phyloP scores from a whole-genome alignment of 1,140 invertebrate species.

The Drosophila gunungcola region DNA sequence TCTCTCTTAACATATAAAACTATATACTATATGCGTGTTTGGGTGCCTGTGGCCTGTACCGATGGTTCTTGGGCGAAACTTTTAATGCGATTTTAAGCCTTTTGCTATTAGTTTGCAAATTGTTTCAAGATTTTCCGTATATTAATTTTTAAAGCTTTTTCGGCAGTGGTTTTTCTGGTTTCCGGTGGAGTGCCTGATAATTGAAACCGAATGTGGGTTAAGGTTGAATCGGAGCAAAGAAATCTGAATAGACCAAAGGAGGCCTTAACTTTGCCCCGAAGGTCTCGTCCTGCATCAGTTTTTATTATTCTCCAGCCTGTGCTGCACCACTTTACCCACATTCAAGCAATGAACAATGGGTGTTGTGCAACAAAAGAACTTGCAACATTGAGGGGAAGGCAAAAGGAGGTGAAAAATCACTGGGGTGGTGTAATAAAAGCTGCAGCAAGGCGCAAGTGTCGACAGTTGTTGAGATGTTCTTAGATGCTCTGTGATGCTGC shows the following conservation, averaged over 20 bases:
- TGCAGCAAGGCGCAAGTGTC: slow-evolving; percentile 33
- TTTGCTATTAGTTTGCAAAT: slow-evolving; percentile 76
- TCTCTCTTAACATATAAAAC: slow-evolving; percentile 29
- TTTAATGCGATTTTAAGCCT: slow-evolving; percentile 81
- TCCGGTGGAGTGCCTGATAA: slow-evolving; percentile 33
- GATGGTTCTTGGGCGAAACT: slow-evolving; percentile 58
- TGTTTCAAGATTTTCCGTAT: slow-evolving; percentile 73
- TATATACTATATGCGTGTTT: slow-evolving; percentile 11
- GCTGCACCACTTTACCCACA: slow-evolving; percentile 59
- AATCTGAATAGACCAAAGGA: slow-evolving; percentile 7
- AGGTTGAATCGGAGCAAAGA: slow-evolving; percentile 41
- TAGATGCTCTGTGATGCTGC: slow-evolving; percentile 33
- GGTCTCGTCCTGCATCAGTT: slow-evolving; percentile 36
- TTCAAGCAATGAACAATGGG: slow-evolving; percentile 63
- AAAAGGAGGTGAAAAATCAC: slow-evolving; percentile 1
- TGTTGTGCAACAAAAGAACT: slow-evolving; percentile 34
- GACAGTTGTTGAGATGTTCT: slow-evolving; percentile 37
- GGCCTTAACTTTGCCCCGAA: slow-evolving; percentile 49
- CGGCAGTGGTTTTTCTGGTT: slow-evolving; percentile 19
- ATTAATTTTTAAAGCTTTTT: slow-evolving; percentile 67
- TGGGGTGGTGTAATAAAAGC: slow-evolving; percentile 17
- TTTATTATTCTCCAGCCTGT: slow-evolving; percentile 16
- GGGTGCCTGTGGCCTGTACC: slow-evolving; percentile 30
- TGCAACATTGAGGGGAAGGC: slow-evolving; percentile 41
- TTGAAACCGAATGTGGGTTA: slow-evolving; percentile 75